phyloP scores from a whole-genome alignment of 1,140 invertebrate genomes.

The Pygmarrhopalites habei region DNA sequence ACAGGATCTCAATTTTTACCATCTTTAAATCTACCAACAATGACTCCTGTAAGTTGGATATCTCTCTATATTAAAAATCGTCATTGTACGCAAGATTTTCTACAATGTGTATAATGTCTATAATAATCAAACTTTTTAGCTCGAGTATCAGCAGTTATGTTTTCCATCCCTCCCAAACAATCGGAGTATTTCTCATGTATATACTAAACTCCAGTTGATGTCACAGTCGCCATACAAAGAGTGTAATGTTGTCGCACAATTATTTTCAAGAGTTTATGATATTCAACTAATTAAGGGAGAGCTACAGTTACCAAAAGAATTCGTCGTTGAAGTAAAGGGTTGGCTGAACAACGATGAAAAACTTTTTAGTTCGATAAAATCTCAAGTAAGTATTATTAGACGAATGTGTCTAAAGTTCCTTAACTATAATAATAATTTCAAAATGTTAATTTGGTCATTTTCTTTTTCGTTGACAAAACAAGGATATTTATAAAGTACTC shows the following conservation, averaged over 20 bases:
- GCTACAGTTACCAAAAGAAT: constrained; percentile 22
- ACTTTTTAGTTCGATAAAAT: constrained; percentile 23
- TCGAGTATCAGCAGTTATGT: background rate
- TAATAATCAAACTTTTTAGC: background rate
- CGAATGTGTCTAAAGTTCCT: background rate
- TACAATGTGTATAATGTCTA: background rate
- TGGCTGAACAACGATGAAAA: constrained; percentile 27
- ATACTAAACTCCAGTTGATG: constrained; percentile 16
- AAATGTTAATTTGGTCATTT: background rate
- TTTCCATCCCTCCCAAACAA: background rate
- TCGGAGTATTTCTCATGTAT: constrained; percentile 5
- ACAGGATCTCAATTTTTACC: too few relatives aligned
- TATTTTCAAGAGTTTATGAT: constrained; percentile 20
- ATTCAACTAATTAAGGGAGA: constrained; percentile 15
- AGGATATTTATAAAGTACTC: constrained; percentile 43
- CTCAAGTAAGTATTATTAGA: constrained; percentile 26
- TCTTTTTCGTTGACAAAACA: background rate
- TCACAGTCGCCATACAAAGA: background rate
- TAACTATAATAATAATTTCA: background rate
- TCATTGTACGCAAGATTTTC: background rate
- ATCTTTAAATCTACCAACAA: constrained; percentile 52
- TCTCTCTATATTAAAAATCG: background rate
- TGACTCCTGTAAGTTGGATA: constrained; percentile 2
- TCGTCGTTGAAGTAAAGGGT: constrained; percentile 23
- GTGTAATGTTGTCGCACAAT: constrained; percentile 15